phyloP scores from a whole-genome alignment of 2,888 invertebrate species.

The Hipparchia sbordonii region DNA sequence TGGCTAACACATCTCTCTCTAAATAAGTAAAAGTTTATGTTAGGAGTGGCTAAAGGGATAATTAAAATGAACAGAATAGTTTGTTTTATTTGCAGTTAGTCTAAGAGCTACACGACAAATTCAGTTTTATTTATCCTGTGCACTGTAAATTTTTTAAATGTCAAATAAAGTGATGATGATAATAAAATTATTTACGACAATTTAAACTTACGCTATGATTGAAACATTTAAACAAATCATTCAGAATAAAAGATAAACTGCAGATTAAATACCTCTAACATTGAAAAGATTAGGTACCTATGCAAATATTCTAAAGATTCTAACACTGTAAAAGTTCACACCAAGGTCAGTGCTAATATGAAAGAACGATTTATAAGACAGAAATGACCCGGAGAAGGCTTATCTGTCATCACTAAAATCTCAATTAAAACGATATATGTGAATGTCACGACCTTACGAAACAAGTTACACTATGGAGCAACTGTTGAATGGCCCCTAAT shows the following conservation, averaged over 20 bases:
- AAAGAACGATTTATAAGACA: conserved; percentile 11
- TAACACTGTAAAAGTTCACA: not conserved
- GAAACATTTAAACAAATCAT: too few relatives aligned
- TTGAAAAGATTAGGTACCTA: conserved; percentile 10
- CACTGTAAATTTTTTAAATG: too few relatives aligned
- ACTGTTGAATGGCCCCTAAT: conserved; percentile 33
- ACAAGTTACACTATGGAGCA: conserved; percentile 19
- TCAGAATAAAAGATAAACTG: conserved; percentile 1
- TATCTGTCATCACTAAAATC: conserved; percentile 30
- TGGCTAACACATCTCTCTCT: too few relatives aligned
- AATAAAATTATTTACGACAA: too few relatives aligned
- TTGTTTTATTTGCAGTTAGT: too few relatives aligned
- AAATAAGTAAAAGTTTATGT: too few relatives aligned
- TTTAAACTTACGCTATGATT: too few relatives aligned
- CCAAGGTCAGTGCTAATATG: conserved; percentile 6
- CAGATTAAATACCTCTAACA: not conserved
- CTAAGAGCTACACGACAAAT: too few relatives aligned
- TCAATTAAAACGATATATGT: conserved; percentile 31
- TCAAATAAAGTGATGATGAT: too few relatives aligned
- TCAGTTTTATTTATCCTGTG: too few relatives aligned
- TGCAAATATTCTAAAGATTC: conserved; percentile 28
- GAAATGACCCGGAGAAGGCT: conserved; percentile 12
- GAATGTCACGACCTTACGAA: conserved; percentile 30
- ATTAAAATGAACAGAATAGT: too few relatives aligned
- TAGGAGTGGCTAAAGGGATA: too few relatives aligned